phyloP scores from a whole-genome alignment of 2,888 invertebrate genomes.

The Drosophila nr. perissopoda region DNA sequence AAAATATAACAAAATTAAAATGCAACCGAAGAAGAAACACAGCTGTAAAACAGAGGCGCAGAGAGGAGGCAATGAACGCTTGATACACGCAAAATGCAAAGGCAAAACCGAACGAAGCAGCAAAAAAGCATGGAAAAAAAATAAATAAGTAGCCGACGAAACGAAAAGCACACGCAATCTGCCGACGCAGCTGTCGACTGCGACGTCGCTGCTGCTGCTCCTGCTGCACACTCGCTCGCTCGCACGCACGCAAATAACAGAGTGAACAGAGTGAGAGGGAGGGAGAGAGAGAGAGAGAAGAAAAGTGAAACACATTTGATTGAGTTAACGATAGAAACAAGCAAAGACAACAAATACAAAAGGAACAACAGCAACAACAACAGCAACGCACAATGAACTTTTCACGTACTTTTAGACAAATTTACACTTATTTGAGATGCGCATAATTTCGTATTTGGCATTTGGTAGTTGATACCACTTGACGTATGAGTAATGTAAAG shows the following conservation, averaged over 20 bases:
- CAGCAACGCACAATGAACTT: conserved; percentile 67
- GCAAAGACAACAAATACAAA: neutral
- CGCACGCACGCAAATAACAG: neutral
- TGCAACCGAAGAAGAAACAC: conserved; percentile 46
- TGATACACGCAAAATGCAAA: conserved; percentile 73
- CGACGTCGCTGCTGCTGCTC: conserved; percentile 38
- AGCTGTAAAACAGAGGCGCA: conserved; percentile 4
- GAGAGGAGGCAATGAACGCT: conserved; percentile 75
- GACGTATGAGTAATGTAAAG: conserved; percentile 65
- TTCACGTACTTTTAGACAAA: conserved; percentile 33
- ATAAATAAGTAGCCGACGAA: conserved; percentile 52
- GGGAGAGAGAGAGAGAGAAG: conserved; percentile 26
- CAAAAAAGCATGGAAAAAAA: conserved; percentile 20
- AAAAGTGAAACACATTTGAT: conserved; percentile 65
- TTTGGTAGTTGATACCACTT: conserved; percentile 18
- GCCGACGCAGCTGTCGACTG: conserved; percentile 49
- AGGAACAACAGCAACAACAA: neutral
- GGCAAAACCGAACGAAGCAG: conserved; percentile 41
- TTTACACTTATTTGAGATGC: conserved; percentile 55
- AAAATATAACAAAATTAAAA: conserved; percentile 69
- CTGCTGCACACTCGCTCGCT: conserved; percentile 28
- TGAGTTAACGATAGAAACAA: conserved; percentile 62
- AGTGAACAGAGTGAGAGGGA: conserved; percentile 11
- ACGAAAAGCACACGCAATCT: conserved; percentile 63
- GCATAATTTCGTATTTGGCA: conserved; percentile 54